Percentiles rank a stretch among this genome's conserved stretches.
Evolutionary conservation across 2,113 vertebrate genomes (phyloP).

Genomic region (Anolis sagrei): DNA sequence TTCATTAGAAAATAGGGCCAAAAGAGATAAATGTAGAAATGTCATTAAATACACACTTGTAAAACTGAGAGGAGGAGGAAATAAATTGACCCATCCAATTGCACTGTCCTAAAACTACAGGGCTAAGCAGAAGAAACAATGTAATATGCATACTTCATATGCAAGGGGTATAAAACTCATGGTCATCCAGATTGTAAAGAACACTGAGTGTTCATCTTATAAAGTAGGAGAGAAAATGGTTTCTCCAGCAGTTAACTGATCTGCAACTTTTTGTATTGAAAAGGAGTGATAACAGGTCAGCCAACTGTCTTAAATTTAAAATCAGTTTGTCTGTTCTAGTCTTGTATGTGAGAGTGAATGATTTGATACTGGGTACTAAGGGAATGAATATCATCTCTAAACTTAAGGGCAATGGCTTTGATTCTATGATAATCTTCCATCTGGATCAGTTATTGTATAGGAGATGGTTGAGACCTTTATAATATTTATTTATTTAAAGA

Average conservation of each 20-base stretch:
- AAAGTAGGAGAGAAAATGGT: background rate
- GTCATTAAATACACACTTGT: too few species aligned
- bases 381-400: constrained; percentile 14
- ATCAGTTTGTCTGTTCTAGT: background rate
- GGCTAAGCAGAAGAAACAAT: background rate
- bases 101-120: too few species aligned
- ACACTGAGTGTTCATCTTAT: background rate
- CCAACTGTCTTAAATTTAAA: background rate
- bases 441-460: background rate
- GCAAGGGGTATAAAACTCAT: background rate
- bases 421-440: background rate
- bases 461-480: background rate
- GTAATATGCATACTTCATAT: background rate
- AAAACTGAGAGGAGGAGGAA: background rate
- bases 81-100: background rate
- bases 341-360: constrained; percentile 14
- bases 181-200: background rate
- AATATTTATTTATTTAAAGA: background rate
- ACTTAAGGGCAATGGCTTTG: background rate
- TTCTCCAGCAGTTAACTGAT: constrained; percentile 9
- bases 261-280: background rate
- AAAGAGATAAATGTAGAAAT: background rate
- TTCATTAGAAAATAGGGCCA: background rate
- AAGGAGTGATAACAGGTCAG: constrained; percentile 7
- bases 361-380: background rate